phyloP scores from a whole-genome alignment of 2,888 invertebrate species.

The Metalampra italica region DNA sequence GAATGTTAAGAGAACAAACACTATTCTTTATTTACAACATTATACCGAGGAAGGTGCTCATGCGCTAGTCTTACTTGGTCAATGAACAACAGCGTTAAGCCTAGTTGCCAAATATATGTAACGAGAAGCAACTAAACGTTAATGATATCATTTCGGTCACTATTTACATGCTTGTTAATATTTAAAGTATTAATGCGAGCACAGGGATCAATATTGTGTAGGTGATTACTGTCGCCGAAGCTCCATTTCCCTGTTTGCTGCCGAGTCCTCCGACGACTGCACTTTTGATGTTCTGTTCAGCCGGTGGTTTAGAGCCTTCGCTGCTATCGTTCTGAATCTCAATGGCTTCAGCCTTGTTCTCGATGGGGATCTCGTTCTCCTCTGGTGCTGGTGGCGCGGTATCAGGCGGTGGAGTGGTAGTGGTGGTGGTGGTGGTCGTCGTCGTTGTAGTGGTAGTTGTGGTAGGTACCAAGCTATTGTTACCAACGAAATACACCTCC shows the following conservation, averaged over 20 bases:
- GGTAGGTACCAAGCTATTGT: constrained; percentile 87
- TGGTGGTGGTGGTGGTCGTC: constrained; percentile 80
- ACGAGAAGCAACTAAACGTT: constrained; percentile 53
- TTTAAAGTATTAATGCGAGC: constrained; percentile 56
- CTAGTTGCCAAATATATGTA: constrained; percentile 44
- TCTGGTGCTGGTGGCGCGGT: constrained; percentile 72
- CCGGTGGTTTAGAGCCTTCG: constrained; percentile 45
- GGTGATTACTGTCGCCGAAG: constrained; percentile 34
- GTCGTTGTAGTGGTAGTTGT: constrained; percentile 81
- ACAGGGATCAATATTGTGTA: constrained; percentile 47
- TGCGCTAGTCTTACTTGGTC: constrained; percentile 26
- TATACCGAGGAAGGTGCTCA: constrained; percentile 28
- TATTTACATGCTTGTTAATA: constrained; percentile 53
- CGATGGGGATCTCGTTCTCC: constrained; percentile 58
- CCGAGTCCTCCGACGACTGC: constrained; percentile 61
- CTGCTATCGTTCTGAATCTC: constrained; percentile 53
- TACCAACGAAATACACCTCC: constrained; percentile 86
- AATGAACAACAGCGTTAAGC: constrained; percentile 62
- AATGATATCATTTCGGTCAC: constrained; percentile 43
- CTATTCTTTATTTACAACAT: constrained; percentile 54
- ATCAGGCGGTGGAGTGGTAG: constrained; percentile 73
- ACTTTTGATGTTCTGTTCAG: constrained; percentile 55
- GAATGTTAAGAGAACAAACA: constrained; percentile 65
- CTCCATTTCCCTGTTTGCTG: constrained; percentile 44
- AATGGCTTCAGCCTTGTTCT: constrained; percentile 41